These are phyloP conservation scores for Oscheius sp. DNA, from an alignment of 2,888 invertebrate species.

Conservation along the genomic window DNA sequence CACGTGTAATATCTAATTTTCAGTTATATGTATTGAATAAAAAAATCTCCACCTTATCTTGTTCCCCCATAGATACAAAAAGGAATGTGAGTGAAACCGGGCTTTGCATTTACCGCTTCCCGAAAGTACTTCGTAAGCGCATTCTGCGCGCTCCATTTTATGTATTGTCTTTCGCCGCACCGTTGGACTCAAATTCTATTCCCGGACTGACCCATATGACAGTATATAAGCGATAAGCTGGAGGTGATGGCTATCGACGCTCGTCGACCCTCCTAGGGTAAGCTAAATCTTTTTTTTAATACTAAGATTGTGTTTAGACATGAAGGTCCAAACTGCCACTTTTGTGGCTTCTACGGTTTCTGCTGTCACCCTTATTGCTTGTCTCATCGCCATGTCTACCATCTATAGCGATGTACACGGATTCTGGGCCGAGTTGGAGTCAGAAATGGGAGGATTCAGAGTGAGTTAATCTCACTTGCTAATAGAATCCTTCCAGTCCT, in stretches of 20 bases:
- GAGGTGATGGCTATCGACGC: conserved; percentile 9
- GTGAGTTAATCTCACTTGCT: conserved; percentile 28
- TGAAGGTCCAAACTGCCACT: conserved; percentile 68
- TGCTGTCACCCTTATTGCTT: conserved; percentile 62
- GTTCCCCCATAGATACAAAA: not conserved
- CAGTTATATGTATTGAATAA: conserved; percentile 3
- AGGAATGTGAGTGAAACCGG: conserved; percentile 1
- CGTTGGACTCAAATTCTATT: conserved; percentile 26
- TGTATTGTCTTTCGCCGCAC: conserved; percentile 16
- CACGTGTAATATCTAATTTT: conserved; percentile 3
- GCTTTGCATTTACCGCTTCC: conserved; percentile 5
- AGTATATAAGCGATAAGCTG: conserved; percentile 14
- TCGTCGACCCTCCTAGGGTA: conserved; percentile 1
- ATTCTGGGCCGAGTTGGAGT: conserved; percentile 64
- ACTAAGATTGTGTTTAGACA: conserved; percentile 27
- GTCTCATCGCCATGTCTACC: conserved; percentile 60
- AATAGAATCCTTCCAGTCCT: conserved; percentile 37
- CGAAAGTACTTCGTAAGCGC: conserved; percentile 28
- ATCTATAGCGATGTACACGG: conserved; percentile 66
- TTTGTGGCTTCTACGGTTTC: conserved; percentile 66
- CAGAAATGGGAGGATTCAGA: conserved; percentile 65
- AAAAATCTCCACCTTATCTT: not conserved
- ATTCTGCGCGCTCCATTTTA: conserved; percentile 7
- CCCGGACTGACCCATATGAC: conserved; percentile 28
- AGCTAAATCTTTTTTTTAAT: not conserved